Conservation (phyloP, 2,888 invertebrate species). For the Epistrophe eligans region DNA sequence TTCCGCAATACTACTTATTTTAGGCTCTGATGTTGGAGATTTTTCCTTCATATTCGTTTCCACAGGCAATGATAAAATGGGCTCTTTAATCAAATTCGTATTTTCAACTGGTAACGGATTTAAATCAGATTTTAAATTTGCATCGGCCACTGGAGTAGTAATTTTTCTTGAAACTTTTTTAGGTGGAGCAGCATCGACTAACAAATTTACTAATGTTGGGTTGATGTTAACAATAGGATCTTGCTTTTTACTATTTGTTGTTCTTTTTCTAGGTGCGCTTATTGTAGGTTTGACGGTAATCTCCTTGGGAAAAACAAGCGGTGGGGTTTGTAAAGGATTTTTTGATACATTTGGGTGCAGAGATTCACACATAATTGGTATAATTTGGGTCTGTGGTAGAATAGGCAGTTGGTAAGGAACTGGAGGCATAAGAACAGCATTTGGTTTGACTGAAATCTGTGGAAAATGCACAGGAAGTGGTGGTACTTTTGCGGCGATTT, state of each 20-base stretch:
- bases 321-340: slow-evolving; percentile 59
- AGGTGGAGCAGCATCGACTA: slow-evolving; percentile 22
- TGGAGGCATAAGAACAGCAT: slow-evolving; percentile 54
- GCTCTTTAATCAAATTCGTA: slow-evolving; percentile 16
- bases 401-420: slow-evolving; percentile 60
- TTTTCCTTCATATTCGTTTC: background rate
- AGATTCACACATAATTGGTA: slow-evolving; percentile 59
- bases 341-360: slow-evolving; percentile 42
- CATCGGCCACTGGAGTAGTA: background rate
- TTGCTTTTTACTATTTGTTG: slow-evolving; percentile 63
- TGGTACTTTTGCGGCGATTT: slow-evolving; percentile 17
- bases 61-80: slow-evolving; percentile 5
- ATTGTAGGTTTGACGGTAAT: slow-evolving; percentile 25
- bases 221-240: slow-evolving; percentile 17
- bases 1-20: background rate
- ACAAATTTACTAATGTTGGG: slow-evolving; percentile 15
- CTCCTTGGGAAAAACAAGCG: slow-evolving; percentile 30
- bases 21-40: background rate
- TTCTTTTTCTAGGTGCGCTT: slow-evolving; percentile 40
- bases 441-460: slow-evolving; percentile 66
- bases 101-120: background rate
- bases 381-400: slow-evolving; percentile 73
- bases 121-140: slow-evolving; percentile 10
- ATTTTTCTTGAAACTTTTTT: slow-evolving; percentile 36
- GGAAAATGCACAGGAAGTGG: slow-evolving; percentile 38